Base-by-base conservation (phyloP, 1,140 invertebrate genomes). In the Battus philenor region DNA sequence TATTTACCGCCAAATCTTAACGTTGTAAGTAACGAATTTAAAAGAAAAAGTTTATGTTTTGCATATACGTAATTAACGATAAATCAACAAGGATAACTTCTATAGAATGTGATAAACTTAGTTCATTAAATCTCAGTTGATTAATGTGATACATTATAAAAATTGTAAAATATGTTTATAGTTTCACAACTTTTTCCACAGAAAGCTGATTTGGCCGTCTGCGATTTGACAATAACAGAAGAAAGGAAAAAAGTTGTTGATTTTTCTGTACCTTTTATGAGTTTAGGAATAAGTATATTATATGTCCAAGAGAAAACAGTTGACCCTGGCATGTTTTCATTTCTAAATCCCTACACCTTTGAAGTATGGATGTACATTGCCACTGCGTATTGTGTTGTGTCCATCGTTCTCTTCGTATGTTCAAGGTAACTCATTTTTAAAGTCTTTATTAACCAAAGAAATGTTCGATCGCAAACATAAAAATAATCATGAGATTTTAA, bases 221-320 rank as follows among this genome's bases (percentile, higher is more conserved):
- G 93, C 48, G 96, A 97, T 76, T 73, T 98, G 30, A 97, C 96
- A 0, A 97, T 98, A 17, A 98, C 94, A 0, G 93, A 93, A 58
- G 90, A 93, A 27, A 86, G 96, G 12, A 91, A 94, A 47, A 89
- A 89, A 58, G 93, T 90, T 0, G 94, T 97, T 0, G 95, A 97
- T 69, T 98, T 97, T 57, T 95, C 94, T 0, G 93, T 95, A 71
- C 96, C 96, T 0, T 97, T 97, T 58, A 97, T 97, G 95, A 93
- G 93, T 7, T 44, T 83, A 81, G 92, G 93, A 43, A 93, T 96
- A 45, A 94, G 93, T 56, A 95, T 96, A 71, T 67, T 96, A 12
- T 94, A 90, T 67, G 91, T 89, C 10, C 92, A 92, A 63, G 90
- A 93, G 3, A 87, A 89, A 32, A 90, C 91, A 57, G 89, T 92